Evolutionary conservation across 2,113 vertebrate genomes (phyloP).

Genomic region (Hydropotes inermis): DNA sequence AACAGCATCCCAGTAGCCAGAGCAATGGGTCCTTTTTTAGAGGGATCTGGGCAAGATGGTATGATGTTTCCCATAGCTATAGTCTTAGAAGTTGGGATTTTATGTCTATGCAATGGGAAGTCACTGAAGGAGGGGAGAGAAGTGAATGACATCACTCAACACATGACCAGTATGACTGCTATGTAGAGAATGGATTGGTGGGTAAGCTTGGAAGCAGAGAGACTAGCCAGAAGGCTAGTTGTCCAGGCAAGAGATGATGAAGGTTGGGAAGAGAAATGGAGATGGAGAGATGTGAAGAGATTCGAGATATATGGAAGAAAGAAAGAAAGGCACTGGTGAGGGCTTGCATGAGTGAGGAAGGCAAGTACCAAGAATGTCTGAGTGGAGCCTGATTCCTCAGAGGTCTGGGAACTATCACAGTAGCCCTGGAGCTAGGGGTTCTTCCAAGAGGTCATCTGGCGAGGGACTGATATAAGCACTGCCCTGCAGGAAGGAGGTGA

Average conservation of each 20-base stretch:
- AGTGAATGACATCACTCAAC: not conserved
- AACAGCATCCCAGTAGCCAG: not conserved
- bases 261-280: not conserved
- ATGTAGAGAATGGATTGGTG: not conserved
- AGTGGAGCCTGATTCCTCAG: not conserved
- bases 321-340: not conserved
- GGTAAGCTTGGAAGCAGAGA: not conserved
- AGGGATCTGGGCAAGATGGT: not conserved
- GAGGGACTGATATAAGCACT: not conserved
- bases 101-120: not conserved
- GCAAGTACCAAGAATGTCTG: not conserved
- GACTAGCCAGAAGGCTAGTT: not conserved
- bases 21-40: conserved; percentile 58
- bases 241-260: not conserved
- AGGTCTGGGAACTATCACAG: not conserved
- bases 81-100: not conserved
- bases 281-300: not conserved
- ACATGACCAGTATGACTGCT: not conserved
- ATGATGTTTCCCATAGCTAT: not conserved
- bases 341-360: not conserved
- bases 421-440: not conserved
- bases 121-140: not conserved
- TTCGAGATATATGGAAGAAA: not conserved
- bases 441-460: not conserved
- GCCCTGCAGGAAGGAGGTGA: not conserved